Evolutionary conservation across 2,888 invertebrate species (phyloP).

Genomic region (Folsomia manolachei): DNA sequence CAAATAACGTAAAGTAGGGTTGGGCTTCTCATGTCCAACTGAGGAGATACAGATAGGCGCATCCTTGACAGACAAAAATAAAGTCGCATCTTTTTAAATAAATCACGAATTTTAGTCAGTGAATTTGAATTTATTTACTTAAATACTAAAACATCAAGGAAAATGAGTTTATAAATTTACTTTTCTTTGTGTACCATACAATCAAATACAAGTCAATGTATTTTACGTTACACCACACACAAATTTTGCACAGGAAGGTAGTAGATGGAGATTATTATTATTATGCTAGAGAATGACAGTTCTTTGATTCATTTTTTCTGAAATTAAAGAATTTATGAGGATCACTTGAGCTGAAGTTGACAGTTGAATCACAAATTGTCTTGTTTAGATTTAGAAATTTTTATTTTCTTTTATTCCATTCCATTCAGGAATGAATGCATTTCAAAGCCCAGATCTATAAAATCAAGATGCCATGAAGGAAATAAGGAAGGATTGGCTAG

Average conservation of each 20-base stretch:
- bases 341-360: background rate
- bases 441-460: slow-evolving; percentile 3
- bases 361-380: too few relatives aligned
- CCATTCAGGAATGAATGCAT: background rate
- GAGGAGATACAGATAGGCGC: too few relatives aligned
- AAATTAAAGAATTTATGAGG: background rate
- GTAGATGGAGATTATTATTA: too few relatives aligned
- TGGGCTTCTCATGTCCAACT: too few relatives aligned
- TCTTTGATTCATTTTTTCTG: background rate
- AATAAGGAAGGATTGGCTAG: too few relatives aligned
- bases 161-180: background rate
- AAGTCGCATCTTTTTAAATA: too few relatives aligned
- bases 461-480: slow-evolving; percentile 4
- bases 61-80: too few relatives aligned
- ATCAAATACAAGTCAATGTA: background rate
- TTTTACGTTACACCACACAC: background rate
- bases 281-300: background rate
- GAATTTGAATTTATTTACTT: background rate
- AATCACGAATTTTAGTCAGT: background rate
- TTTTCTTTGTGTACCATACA: background rate
- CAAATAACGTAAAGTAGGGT: too few relatives aligned
- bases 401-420: background rate
- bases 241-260: too few relatives aligned
- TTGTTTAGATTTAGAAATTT: background rate
- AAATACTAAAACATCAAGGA: background rate